Evolutionary conservation across 2,797 vertebrate genomes (phyloP), one percentile per base, ranked within the genome.

Genomic region (Margarornis squamiger): DNA sequence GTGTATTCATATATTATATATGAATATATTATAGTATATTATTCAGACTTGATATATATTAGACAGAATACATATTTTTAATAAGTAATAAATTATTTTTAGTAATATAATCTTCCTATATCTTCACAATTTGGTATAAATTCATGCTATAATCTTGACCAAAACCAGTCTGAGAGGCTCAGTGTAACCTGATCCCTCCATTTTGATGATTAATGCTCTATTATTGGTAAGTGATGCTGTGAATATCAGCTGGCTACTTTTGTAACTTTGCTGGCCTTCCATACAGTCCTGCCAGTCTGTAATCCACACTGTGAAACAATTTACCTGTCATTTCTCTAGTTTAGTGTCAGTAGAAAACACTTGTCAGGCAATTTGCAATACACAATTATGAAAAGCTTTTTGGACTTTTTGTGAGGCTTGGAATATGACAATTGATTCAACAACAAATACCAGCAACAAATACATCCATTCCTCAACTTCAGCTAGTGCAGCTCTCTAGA

Each of bases 371-470:
- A 39, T 94, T 66, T 95, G 61, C 27, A 78, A 49, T 62, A 62
- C 48, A 82, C 24, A 58, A 9, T 41, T 36, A 77, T n/a, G 52
- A 91, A 48, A 41, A 63, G 19, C 8, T 58, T 32, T 80, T 67
- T 55, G 49, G 26, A 22, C 17, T 84, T 88, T 92, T 83, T 59
- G 71, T 48, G 77, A 57, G 20, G 41, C 6, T 6, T 72, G 39
- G 38, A 84, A 72, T 45, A 32, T 70, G 13, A 66, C 15, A 92
- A 62, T 16, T 77, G 70, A 24, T 65, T n/a, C 54, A 78, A 59
- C 54, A 95, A 87, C 62, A 94, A 87, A 80, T 38, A 77, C 15
- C 38, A 77, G 49, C 79, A 84, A 81, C 43, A 96, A 96, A 92
- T 78, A 43, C 66, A 83, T 82, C 55, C 71, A 83, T 39, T 90